phyloP scores from a whole-genome alignment of 2,797 vertebrate genomes.

The Babyrousa celebensis region DNA sequence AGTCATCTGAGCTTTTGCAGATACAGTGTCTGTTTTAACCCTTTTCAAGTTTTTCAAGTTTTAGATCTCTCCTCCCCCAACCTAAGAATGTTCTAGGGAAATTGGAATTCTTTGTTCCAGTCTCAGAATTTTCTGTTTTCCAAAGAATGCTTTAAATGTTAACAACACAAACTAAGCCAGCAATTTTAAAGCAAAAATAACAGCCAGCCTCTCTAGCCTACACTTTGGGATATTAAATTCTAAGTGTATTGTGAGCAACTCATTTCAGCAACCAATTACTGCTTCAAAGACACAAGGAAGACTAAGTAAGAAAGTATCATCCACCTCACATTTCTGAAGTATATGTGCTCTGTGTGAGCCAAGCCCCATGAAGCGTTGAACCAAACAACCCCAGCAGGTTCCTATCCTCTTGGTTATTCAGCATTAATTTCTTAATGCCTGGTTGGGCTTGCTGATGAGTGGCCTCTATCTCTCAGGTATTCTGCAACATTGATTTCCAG shows the following conservation, averaged over 20 bases:
- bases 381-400: slow-evolving; percentile 79
- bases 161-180: slow-evolving; percentile 61
- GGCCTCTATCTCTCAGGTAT: slow-evolving; percentile 84
- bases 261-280: slow-evolving; percentile 81
- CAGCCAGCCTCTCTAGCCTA: slow-evolving; percentile 67
- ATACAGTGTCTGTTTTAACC: slow-evolving; percentile 70
- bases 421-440: slow-evolving; percentile 88
- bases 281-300: slow-evolving; percentile 65
- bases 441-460: slow-evolving; percentile 86
- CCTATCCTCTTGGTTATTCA: slow-evolving; percentile 82
- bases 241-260: slow-evolving; percentile 80
- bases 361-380: slow-evolving; percentile 78
- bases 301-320: slow-evolving; percentile 75
- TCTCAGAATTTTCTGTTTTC: background rate
- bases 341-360: slow-evolving; percentile 70
- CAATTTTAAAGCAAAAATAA: slow-evolving; percentile 62
- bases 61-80: background rate
- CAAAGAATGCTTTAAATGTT: slow-evolving; percentile 55
- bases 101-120: slow-evolving; percentile 24
- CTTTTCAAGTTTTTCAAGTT: background rate
- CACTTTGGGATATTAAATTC: slow-evolving; percentile 69
- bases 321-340: slow-evolving; percentile 69
- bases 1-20: slow-evolving; percentile 42
- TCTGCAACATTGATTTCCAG: slow-evolving; percentile 81
- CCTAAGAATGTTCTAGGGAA: slow-evolving; percentile 11